A percentile compares a stretch with the other conserved stretches of the same genome.
phyloP scores from a whole-genome alignment of 2,113 vertebrate species.

The Podilymbus podiceps region DNA sequence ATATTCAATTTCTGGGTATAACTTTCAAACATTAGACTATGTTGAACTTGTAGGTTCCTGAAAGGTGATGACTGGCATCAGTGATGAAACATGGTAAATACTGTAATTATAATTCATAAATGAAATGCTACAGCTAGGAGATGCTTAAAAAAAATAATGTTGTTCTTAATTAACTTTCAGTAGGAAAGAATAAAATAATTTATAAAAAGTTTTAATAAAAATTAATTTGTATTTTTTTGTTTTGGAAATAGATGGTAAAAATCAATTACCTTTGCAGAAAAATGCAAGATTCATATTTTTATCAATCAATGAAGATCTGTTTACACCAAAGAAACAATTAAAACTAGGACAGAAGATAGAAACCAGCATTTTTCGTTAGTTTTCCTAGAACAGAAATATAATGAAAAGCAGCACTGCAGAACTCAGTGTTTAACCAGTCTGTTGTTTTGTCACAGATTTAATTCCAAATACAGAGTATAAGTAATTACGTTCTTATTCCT shows the following conservation, averaged over 20 bases:
- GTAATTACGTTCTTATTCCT: not conserved
- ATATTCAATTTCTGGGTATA: not conserved
- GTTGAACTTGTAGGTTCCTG: not conserved
- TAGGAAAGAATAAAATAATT: not conserved
- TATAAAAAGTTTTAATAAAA: not conserved
- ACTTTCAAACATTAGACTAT: not conserved
- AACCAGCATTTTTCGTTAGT: not conserved
- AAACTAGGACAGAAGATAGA: not conserved
- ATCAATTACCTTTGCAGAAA: slow-evolving; percentile 1
- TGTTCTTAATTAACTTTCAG: slow-evolving; percentile 22
- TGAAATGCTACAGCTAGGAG: not conserved
- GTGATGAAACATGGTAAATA: not conserved
- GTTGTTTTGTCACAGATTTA: not conserved
- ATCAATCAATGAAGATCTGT: not conserved
- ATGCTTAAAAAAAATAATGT: not conserved
- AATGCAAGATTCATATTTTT: not conserved
- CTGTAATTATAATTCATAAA: slow-evolving; percentile 11
- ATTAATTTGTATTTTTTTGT: not conserved
- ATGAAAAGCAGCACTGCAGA: not conserved
- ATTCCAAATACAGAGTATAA: not conserved
- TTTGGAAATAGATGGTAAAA: not conserved
- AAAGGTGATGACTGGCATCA: not conserved
- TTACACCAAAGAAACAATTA: not conserved
- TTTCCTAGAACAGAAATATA: not conserved
- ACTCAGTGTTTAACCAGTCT: not conserved